Percentiles rank a stretch among this genome's conserved stretches.
phyloP scores from a whole-genome alignment of 2,113 vertebrate genomes.

The Psettodes erumei region DNA sequence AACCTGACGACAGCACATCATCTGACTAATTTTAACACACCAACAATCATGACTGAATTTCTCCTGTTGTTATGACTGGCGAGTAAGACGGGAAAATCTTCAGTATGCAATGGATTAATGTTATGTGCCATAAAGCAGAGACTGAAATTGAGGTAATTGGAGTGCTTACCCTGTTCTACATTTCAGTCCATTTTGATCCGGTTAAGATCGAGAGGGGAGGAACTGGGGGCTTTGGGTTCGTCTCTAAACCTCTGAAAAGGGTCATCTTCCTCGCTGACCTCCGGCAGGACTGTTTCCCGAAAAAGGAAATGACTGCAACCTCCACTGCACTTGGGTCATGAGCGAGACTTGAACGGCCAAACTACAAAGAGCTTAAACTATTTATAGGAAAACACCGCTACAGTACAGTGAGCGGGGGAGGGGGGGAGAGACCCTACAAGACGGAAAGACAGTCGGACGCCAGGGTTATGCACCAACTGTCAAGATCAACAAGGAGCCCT shows the following conservation, averaged over 20 bases:
- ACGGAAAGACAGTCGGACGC: conserved; percentile 59
- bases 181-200: conserved; percentile 40
- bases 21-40: conserved; percentile 47
- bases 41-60: conserved; percentile 38
- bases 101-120: conserved; percentile 26
- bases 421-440: conserved; percentile 53
- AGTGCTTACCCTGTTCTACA: conserved; percentile 27
- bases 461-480: conserved; percentile 65
- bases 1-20: conserved; percentile 33
- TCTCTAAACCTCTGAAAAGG: conserved; percentile 63
- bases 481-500: conserved; percentile 54
- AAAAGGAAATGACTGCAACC: conserved; percentile 78
- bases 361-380: conserved; percentile 80
- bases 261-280: conserved; percentile 71
- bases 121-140: conserved; percentile 15
- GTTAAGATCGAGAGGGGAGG: conserved; percentile 1
- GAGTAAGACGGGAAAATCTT: conserved; percentile 41
- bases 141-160: conserved; percentile 34
- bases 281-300: conserved; percentile 69
- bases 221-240: conserved; percentile 69
- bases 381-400: conserved; percentile 83
- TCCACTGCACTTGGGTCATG: conserved; percentile 73
- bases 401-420: conserved; percentile 69
- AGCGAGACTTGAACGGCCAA: conserved; percentile 60
- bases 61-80: conserved; percentile 43